These are phyloP conservation scores for Neogobius melanostomus DNA, from an alignment of 2,113 vertebrate species.

Conservation along the genomic window DNA sequence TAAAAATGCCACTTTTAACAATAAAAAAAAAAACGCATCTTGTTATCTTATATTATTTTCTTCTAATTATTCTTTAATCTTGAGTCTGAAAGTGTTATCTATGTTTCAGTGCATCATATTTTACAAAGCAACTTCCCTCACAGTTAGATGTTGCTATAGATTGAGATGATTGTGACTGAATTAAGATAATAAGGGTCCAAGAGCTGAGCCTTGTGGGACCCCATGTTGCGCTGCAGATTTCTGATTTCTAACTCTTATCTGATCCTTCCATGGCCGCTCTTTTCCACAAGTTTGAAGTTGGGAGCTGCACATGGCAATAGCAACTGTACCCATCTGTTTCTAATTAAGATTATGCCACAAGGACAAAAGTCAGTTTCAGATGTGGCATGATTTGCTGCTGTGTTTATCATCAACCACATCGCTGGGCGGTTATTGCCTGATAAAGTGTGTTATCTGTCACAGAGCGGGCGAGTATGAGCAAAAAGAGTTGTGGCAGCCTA, in stretches of 20 bases:
- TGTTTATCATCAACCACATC: not conserved
- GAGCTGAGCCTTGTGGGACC: not conserved
- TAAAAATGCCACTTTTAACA: too few relatives aligned
- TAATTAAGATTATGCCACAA: conserved; percentile 27
- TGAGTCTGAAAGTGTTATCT: too few relatives aligned
- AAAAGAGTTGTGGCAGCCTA: conserved; percentile 64
- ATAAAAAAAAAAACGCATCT: too few relatives aligned
- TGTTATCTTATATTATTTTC: too few relatives aligned
- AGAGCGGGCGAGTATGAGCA: conserved; percentile 30
- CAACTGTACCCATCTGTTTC: not conserved
- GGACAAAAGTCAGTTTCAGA: not conserved
- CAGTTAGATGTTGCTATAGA: too few relatives aligned
- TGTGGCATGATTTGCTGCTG: conserved; percentile 9
- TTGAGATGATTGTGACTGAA: not conserved
- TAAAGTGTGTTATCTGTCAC: conserved; percentile 58
- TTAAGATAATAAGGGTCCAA: not conserved
- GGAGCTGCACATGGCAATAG: not conserved
- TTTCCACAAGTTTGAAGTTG: not conserved
- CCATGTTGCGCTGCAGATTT: not conserved
- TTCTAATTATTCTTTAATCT: too few relatives aligned
- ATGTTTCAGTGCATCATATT: too few relatives aligned
- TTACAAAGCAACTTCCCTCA: too few relatives aligned
- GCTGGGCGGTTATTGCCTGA: conserved; percentile 10
- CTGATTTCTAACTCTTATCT: not conserved
- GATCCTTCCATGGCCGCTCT: not conserved